phyloP scores from a whole-genome alignment of 2,888 invertebrate species.

The Cheilosia pagana region DNA sequence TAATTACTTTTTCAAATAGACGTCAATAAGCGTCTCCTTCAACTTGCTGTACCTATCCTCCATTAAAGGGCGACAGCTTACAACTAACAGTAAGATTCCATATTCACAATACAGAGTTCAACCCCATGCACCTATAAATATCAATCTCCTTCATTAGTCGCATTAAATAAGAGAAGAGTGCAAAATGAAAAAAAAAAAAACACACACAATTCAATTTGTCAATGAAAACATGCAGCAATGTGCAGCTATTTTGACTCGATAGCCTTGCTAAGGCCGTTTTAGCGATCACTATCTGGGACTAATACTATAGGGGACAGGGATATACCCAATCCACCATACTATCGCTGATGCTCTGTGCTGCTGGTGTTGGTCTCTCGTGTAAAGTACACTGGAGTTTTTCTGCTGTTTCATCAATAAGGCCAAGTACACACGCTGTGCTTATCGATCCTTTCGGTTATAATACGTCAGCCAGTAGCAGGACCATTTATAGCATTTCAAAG shows the following conservation, averaged over 20 bases:
- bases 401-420: constrained; percentile 72
- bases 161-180: constrained; percentile 58
- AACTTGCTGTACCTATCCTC: constrained; percentile 65
- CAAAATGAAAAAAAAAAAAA: not conserved
- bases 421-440: constrained; percentile 61
- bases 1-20: constrained; percentile 71
- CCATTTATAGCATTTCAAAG: constrained; percentile 40
- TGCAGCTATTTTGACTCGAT: constrained; percentile 62
- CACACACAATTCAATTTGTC: constrained; percentile 70
- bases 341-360: constrained; percentile 53
- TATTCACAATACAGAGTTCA: constrained; percentile 25
- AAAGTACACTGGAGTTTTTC: constrained; percentile 67
- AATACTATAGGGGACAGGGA: constrained; percentile 18
- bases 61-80: constrained; percentile 64
- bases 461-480: constrained; percentile 39
- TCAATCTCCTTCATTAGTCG: constrained; percentile 66
- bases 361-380: constrained; percentile 15
- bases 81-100: constrained; percentile 45
- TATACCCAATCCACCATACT: not conserved
- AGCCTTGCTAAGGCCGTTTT: constrained; percentile 62
- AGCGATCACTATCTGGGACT: constrained; percentile 66
- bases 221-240: constrained; percentile 72
- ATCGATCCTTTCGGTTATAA: constrained; percentile 61
- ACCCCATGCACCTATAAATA: constrained; percentile 50
- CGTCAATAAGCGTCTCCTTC: constrained; percentile 62